Evolutionary conservation across 2,113 vertebrate species (phyloP).

Genomic region (Lasiurus borealis): DNA sequence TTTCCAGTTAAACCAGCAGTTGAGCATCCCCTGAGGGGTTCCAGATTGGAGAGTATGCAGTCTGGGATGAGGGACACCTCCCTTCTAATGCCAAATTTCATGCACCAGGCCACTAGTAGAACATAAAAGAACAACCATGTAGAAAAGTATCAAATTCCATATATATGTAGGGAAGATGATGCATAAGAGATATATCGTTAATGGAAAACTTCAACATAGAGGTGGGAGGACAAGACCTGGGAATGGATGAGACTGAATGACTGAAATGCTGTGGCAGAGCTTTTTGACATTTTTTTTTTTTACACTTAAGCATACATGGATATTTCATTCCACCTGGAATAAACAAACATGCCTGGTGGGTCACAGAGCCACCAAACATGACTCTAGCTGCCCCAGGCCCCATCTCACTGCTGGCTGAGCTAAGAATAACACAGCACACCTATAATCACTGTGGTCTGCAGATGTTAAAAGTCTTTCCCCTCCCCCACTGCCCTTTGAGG

Average conservation of each 20-base stretch:
- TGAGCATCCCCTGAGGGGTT: no score
- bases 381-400: background rate
- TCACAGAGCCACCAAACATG: background rate
- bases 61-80: no score
- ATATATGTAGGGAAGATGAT: background rate
- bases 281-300: background rate
- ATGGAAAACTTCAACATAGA: background rate
- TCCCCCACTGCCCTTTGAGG: no score
- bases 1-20: no score
- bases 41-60: no score
- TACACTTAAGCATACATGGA: background rate
- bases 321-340: background rate
- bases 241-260: background rate
- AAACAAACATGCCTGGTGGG: background rate
- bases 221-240: background rate
- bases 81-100: no score
- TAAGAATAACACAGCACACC: background rate
- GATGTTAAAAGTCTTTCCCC: background rate
- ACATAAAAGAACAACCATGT: background rate
- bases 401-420: background rate
- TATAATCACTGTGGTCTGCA: background rate
- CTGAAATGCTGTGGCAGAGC: background rate
- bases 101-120: background rate
- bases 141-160: background rate
- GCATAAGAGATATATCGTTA: background rate